These are phyloP conservation scores for Scatophagus argus DNA, from an alignment of 2,113 vertebrate genomes.

Conservation along the genomic window DNA sequence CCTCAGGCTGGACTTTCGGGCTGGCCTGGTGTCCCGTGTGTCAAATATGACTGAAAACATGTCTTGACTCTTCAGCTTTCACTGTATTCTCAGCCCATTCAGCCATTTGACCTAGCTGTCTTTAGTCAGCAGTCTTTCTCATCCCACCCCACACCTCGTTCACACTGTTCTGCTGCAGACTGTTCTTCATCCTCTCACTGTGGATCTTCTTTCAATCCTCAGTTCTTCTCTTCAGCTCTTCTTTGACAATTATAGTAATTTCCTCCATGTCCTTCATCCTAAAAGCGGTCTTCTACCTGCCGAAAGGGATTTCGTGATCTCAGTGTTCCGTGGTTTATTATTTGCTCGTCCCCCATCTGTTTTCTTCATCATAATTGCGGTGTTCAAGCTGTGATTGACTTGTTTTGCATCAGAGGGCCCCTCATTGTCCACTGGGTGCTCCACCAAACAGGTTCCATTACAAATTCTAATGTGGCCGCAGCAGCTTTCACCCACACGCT, in stretches of 20 bases:
- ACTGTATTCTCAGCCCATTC: constrained; percentile 47
- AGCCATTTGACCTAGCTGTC: constrained; percentile 70
- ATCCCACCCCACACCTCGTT: constrained; percentile 81
- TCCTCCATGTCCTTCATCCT: constrained; percentile 22
- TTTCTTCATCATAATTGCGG: constrained; percentile 16
- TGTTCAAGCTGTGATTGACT: constrained; percentile 18
- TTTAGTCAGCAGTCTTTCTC: constrained; percentile 69
- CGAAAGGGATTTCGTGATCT: constrained; percentile 14
- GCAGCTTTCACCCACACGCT: constrained; percentile 14
- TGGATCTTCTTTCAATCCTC: constrained; percentile 67
- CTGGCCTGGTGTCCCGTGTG: constrained; percentile 35
- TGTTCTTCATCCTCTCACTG: constrained; percentile 69
- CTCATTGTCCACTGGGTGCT: constrained; percentile 16
- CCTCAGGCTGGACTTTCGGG: constrained; percentile 26
- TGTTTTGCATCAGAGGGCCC: constrained; percentile 30
- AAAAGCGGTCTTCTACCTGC: constrained; percentile 5
- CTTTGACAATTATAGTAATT: constrained; percentile 29
- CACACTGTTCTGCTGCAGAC: constrained; percentile 71
- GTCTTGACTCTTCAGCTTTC: constrained; percentile 48
- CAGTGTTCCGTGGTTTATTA: constrained; percentile 13
- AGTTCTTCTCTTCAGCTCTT: constrained; percentile 38
- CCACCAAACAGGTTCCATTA: constrained; percentile 36
- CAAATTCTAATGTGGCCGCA: constrained; percentile 34
- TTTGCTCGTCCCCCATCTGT: not conserved
- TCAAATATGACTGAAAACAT: constrained; percentile 49